A percentile compares a stretch with the other conserved stretches of the same genome.
Conservation (phyloP, 2,113 vertebrate genomes). For the Menidia beryllina region DNA sequence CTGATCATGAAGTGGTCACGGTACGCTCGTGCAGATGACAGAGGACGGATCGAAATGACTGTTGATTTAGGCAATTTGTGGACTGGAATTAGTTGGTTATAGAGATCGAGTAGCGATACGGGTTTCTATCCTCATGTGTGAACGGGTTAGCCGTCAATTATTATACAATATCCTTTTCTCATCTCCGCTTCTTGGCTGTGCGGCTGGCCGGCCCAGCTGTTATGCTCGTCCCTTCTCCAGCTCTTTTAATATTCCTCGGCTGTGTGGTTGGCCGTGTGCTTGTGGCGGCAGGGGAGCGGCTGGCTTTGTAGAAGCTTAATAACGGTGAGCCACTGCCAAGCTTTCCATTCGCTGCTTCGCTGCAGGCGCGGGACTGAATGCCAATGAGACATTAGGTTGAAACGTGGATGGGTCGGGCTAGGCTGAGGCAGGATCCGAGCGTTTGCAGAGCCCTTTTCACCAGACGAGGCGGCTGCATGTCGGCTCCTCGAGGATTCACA, state of each 20-base stretch:
- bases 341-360: conserved; percentile 53
- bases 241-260: conserved; percentile 72
- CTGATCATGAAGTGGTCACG: conserved; percentile 59
- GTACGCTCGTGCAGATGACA: conserved; percentile 50
- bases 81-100: conserved; percentile 28
- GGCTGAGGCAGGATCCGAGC: conserved; percentile 37
- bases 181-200: conserved; percentile 38
- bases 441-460: conserved; percentile 57
- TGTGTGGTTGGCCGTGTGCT: conserved; percentile 64
- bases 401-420: conserved; percentile 45
- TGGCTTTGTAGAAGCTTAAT: conserved; percentile 79
- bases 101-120: conserved; percentile 10
- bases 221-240: conserved; percentile 40
- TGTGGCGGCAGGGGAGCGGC: conserved; percentile 67
- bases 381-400: conserved; percentile 73
- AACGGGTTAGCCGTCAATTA: conserved; percentile 29
- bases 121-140: conserved; percentile 12
- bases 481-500: conserved; percentile 41
- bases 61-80: conserved; percentile 41
- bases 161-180: conserved; percentile 33
- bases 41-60: conserved; percentile 27
- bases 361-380: conserved; percentile 71
- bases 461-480: conserved; percentile 33
- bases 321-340: conserved; percentile 55
- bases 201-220: conserved; percentile 55